Evolutionary conservation across 2,888 invertebrate genomes (phyloP).

Genomic region (Galerucella nymphaeae): DNA sequence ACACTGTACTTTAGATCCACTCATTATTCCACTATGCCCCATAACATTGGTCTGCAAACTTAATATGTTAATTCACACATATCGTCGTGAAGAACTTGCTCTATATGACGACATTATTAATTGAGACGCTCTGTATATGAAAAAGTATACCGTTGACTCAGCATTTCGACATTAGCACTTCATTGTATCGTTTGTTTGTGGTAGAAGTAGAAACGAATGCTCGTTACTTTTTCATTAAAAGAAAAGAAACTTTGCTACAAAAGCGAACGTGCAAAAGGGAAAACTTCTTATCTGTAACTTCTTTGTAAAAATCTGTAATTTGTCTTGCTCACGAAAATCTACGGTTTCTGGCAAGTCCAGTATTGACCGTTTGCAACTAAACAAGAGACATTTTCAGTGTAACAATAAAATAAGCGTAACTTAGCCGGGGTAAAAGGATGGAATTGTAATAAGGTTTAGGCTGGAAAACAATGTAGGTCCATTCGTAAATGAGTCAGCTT

Average conservation of each 20-base stretch:
- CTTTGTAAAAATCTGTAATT: conserved; percentile 31
- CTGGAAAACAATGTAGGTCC: too few relatives aligned
- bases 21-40: too few relatives aligned
- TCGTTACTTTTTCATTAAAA: not conserved
- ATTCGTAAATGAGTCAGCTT: too few relatives aligned
- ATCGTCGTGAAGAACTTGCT: too few relatives aligned
- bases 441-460: not conserved
- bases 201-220: not conserved
- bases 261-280: not conserved
- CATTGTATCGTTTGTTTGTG: not conserved
- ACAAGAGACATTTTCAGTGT: conserved; percentile 12
- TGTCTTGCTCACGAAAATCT: conserved; percentile 28
- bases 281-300: conserved; percentile 27
- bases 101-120: not conserved
- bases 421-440: not conserved
- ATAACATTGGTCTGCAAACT: too few relatives aligned
- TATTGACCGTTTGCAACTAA: conserved; percentile 1
- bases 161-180: not conserved
- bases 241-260: not conserved
- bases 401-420: not conserved
- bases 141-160: not conserved
- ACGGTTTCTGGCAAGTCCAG: conserved; percentile 6
- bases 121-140: not conserved
- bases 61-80: too few relatives aligned
- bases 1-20: too few relatives aligned